These are phyloP conservation scores for Ectemnius lituratus DNA, from an alignment of 2,888 invertebrate genomes.

Conservation along the genomic window DNA sequence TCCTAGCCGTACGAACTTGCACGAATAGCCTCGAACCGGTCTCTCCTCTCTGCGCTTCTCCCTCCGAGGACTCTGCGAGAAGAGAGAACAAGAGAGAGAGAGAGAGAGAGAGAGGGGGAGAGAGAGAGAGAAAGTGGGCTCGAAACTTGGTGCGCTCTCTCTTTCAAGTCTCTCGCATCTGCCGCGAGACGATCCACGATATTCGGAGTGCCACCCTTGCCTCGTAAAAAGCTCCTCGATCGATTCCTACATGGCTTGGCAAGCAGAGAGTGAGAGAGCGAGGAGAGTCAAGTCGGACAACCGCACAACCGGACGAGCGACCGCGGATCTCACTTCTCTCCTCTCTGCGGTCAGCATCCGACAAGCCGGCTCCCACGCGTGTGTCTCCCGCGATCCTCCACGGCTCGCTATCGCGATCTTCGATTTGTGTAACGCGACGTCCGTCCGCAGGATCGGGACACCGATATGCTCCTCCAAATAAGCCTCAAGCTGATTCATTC, in stretches of 20 bases:
- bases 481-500: conserved; percentile 61
- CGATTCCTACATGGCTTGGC: conserved; percentile 61
- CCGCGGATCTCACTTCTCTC: conserved; percentile 5
- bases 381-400: conserved; percentile 18
- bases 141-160: conserved; percentile 20
- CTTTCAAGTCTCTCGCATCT: conserved; percentile 18
- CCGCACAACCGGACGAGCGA: conserved; percentile 1
- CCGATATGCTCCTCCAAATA: conserved; percentile 49
- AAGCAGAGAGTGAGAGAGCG: conserved; percentile 17
- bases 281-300: conserved; percentile 1
- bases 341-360: neutral
- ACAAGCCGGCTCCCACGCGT: conserved; percentile 9
- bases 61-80: neutral
- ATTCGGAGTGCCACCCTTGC: conserved; percentile 54
- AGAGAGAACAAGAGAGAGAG: too few species aligned
- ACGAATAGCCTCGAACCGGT: conserved; percentile 63
- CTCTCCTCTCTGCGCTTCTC: conserved; percentile 26
- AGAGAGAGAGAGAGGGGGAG: too few species aligned
- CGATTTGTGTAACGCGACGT: conserved; percentile 49
- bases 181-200: conserved; percentile 43
- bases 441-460: conserved; percentile 45
- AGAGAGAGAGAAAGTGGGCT: neutral
- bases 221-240: conserved; percentile 62
- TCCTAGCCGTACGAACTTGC: conserved; percentile 56
- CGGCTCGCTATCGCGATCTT: conserved; percentile 39